Base-by-base conservation (phyloP, 23 tunicate species). In the Diplosoma virens region DNA sequence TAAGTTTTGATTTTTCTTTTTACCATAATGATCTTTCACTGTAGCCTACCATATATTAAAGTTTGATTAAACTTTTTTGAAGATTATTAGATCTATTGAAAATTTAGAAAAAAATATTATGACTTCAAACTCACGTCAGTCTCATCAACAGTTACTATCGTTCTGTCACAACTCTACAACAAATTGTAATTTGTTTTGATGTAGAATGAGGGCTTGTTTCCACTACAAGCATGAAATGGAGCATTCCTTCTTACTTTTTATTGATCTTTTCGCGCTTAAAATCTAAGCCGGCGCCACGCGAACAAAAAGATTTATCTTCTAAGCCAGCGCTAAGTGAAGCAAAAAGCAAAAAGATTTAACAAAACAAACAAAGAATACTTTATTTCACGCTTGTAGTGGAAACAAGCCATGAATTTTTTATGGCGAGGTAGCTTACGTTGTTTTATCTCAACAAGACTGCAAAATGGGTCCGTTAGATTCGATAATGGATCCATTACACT, bases 1-100 rank as follows among this genome's bases (percentile, higher is more conserved):
- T 28, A 25, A 25, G 61, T 47, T 48, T 32, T 72, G 78, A 11
- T 61, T 48, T 37, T 68, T n/a, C n/a, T n/a, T 68, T 68, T 68
- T 34, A 53, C 75, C 3, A 68, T 20, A 11, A 55, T 55, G 63
- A 55, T 25, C 63, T 55, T 55, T 25, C 50, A 41, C 50, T 41
- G 21, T 55, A 55, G 70, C 70, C 70, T 63, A 63, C 70, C 5
- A n/a, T 26, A 63, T 7, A 63, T 20, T 63, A n/a, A n/a, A n/a
- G 70, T 11, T 55, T 55, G 24, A 20, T 25, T 11, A 25, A 55
- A 55, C 63, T 11, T 25, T 55, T 55, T n/a, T 25, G 20, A 20
- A 16, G 24, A 55, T 20, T 20, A 55, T 20, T 11, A 11, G 20
- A 22, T 55, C 63, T 14, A 11, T 4, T 55, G 24, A 55, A 55